phyloP scores from a whole-genome alignment of 2,113 vertebrate genomes.

The Ciconia maguari region DNA sequence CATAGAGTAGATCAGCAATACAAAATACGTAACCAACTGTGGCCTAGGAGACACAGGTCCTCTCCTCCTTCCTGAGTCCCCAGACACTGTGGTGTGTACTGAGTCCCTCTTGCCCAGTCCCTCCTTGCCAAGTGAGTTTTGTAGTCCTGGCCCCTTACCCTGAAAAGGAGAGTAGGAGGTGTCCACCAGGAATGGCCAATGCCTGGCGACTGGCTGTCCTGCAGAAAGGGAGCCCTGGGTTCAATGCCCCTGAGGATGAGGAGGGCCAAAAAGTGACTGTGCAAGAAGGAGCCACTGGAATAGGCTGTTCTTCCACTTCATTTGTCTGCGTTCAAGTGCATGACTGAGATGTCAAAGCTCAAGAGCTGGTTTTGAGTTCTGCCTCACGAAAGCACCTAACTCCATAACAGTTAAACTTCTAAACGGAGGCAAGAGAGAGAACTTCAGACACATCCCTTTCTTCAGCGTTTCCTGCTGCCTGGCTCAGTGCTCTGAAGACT shows the following conservation, averaged over 20 bases:
- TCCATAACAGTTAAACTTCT: neutral
- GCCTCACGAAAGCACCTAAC: neutral
- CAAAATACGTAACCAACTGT: neutral
- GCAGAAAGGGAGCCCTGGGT: neutral
- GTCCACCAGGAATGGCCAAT: neutral
- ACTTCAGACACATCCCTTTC: neutral
- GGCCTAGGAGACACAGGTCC: neutral
- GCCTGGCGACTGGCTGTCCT: neutral
- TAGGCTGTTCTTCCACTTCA: neutral
- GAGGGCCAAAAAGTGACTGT: neutral
- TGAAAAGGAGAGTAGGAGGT: neutral
- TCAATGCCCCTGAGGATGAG: neutral
- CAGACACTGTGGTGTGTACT: neutral
- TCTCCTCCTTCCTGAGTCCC: neutral
- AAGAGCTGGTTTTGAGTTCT: neutral
- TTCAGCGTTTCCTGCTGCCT: neutral
- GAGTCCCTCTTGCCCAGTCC: neutral
- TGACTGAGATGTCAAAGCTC: neutral
- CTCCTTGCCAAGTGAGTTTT: neutral
- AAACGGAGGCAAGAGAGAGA: neutral
- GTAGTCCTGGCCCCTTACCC: neutral
- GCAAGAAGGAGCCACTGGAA: neutral
- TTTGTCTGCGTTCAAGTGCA: neutral
- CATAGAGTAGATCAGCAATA: neutral
- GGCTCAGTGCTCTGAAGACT: neutral